Base-by-base conservation (phyloP, 2,888 invertebrate genomes). In the Petrophora chlorosata region DNA sequence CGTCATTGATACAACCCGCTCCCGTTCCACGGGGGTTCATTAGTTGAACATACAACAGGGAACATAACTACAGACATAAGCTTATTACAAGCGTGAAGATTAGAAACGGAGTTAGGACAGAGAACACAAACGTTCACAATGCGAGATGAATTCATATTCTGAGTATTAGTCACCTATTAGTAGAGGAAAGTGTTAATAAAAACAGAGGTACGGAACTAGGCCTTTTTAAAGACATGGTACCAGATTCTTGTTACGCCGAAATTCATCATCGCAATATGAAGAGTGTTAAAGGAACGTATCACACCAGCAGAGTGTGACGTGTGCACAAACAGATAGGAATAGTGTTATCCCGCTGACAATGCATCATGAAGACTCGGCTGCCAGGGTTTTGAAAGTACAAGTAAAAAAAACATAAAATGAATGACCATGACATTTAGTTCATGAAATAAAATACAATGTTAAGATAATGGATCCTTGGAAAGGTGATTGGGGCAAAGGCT, bases 1-100 rank as follows among this genome's bases (percentile, higher is more conserved):
- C 49, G 45, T 59, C 60, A 60, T 41, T 59, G 72, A 77, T 71
- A 78, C 76, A 77, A 71, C 54, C 63, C 61, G 64, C 65, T 63
- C 61, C 62, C 49, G 48, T 32, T 38, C 19, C 12, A 12, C 9
- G 25, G n/a, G n/a, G 19, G 15, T 13, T 14, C 19, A 35, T 34
- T 39, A 50, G 28, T 32, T n/a, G n/a, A 38, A 42, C n/a, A n/a
- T n/a, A n/a, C 29, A 10, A 8, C 13, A 29, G 29, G 39, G 12
- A 29, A 47, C 47, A n/a, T n/a, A n/a, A 45, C 35, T 35, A 15
- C 40, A 44, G 19, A 49, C 14, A 5, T 10, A 71, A 67, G 70
- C 67, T 65, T 58, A 59, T 64, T 63, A 61, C 53, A 75, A 70
- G 76, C 76, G 59, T 67, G 70, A 73, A 72, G 62, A 13, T 22